Evolutionary conservation across 2,113 vertebrate species (phyloP).

Genomic region (Sinocyclocheilus maitianheensis): DNA sequence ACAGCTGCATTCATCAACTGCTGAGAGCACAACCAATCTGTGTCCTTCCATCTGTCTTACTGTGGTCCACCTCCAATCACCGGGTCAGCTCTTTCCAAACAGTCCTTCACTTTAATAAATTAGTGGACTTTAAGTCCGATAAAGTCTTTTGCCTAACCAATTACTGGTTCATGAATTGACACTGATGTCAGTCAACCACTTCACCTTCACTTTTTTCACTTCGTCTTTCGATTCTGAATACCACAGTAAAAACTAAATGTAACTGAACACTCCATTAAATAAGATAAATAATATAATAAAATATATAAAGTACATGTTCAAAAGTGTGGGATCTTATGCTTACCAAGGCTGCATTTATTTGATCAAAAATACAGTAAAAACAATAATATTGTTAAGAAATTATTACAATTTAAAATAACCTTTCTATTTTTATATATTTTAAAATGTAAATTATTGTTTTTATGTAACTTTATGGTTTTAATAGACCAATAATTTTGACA

Average conservation of each 20-base stretch:
- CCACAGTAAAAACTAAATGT: neutral
- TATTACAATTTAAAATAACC: too few relatives aligned
- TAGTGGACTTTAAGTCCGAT: neutral
- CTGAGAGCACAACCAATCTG: conserved; percentile 34
- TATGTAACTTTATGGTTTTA: too few relatives aligned
- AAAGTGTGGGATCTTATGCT: neutral
- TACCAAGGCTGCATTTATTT: too few relatives aligned
- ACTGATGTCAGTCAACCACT: neutral
- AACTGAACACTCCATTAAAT: neutral
- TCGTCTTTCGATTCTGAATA: neutral
- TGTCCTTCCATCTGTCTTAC: conserved; percentile 30
- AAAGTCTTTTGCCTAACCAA: neutral
- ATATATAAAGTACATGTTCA: neutral
- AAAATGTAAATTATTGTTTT: too few relatives aligned
- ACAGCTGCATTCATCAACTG: conserved; percentile 42
- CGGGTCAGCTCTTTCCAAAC: neutral
- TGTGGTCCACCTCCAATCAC: conserved; percentile 21
- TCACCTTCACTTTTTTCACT: too few relatives aligned
- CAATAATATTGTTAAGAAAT: too few relatives aligned
- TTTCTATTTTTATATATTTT: too few relatives aligned
- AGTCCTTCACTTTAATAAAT: conserved; percentile 9
- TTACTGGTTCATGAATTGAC: neutral
- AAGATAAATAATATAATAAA: neutral
- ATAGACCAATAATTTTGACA: too few relatives aligned
- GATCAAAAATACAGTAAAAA: too few relatives aligned